A percentile compares a stretch with the other conserved stretches of the same genome.
These are phyloP conservation scores for Aleiodes sp. DNA, from an alignment of 1,140 invertebrate species.

Conservation along the genomic window DNA sequence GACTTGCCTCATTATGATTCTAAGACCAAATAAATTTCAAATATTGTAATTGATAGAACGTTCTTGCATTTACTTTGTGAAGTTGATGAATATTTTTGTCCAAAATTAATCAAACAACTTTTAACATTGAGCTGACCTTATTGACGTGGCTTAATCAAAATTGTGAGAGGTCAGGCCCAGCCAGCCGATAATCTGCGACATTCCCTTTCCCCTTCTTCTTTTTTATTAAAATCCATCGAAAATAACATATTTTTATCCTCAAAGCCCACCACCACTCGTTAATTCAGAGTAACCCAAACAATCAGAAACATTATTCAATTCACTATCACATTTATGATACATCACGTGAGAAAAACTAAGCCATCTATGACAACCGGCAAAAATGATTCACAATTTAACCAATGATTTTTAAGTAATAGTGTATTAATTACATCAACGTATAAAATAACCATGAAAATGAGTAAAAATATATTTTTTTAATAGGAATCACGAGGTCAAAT, in stretches of 20 bases:
- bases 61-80: not conserved
- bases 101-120: slow-evolving; percentile 22
- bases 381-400: no score
- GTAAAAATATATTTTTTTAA: no score
- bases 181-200: slow-evolving; percentile 39
- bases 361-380: no score
- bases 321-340: no score
- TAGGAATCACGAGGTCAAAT: no score
- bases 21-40: no score
- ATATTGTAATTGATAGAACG: not conserved
- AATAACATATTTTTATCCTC: slow-evolving; percentile 17
- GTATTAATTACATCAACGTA: no score
- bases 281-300: slow-evolving; percentile 18
- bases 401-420: no score
- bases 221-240: slow-evolving; percentile 2
- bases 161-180: slow-evolving; percentile 53
- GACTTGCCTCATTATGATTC: no score
- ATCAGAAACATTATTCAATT: not conserved
- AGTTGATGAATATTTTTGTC: not conserved
- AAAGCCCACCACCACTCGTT: not conserved
- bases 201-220: not conserved
- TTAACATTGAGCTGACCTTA: slow-evolving; percentile 55
- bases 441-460: no score
- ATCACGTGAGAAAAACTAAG: no score
- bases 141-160: slow-evolving; percentile 56